phyloP scores from a whole-genome alignment of 2,113 vertebrate genomes.

The Podiceps cristatus region DNA sequence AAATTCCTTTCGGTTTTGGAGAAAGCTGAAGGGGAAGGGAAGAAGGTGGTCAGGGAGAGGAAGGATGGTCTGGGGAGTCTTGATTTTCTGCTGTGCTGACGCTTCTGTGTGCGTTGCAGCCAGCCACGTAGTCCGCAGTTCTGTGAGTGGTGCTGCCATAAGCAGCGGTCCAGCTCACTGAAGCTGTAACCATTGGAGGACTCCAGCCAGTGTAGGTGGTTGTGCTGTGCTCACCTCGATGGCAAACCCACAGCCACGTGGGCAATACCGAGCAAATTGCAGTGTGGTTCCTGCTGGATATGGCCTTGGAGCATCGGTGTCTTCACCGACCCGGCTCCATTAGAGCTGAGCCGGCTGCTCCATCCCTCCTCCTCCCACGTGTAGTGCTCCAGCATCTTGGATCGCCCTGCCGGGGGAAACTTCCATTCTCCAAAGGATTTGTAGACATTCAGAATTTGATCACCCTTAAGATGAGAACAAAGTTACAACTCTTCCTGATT shows the following conservation, averaged over 20 bases:
- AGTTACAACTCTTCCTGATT: rapidly evolving
- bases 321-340: rapidly evolving
- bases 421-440: not conserved
- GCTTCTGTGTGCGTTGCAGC: rapidly evolving
- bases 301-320: not conserved
- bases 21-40: not conserved
- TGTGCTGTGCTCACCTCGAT: not conserved
- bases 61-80: not conserved
- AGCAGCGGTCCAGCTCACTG: not conserved
- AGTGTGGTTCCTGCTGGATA: rapidly evolving
- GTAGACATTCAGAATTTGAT: not conserved
- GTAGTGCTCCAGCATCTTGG: not conserved
- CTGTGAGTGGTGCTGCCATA: rapidly evolving
- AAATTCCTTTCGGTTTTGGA: not conserved
- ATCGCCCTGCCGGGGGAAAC: rapidly evolving
- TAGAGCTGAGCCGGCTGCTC: not conserved
- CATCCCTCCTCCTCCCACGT: not conserved
- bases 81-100: not conserved
- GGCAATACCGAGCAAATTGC: not conserved
- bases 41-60: not conserved
- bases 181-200: not conserved
- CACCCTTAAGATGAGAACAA: not conserved
- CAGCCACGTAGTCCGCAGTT: not conserved
- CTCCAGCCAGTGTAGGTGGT: not conserved
- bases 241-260: not conserved